Evolutionary conservation across 2,797 vertebrate species (phyloP).

Genomic region (Rhinoraja longicauda): DNA sequence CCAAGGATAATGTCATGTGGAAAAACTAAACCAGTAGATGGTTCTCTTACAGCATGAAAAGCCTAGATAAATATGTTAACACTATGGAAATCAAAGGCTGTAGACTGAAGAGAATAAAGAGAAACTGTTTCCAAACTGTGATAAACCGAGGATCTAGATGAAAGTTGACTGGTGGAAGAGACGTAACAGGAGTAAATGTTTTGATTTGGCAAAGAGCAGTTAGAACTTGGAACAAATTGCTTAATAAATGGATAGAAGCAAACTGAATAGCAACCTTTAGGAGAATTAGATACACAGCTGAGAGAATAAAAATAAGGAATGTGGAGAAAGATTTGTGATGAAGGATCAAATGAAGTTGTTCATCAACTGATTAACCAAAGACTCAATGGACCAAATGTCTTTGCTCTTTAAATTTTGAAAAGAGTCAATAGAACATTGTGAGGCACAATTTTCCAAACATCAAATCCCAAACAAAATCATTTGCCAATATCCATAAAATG

Average conservation of each 20-base stretch:
- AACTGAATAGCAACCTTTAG: background rate
- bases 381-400: background rate
- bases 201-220: background rate
- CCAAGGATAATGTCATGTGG: too few relatives aligned
- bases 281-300: background rate
- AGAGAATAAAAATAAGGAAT: too few relatives aligned
- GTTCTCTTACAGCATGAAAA: too few relatives aligned
- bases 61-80: background rate
- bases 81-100: background rate
- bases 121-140: background rate
- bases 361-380: background rate
- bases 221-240: background rate
- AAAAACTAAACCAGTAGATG: too few relatives aligned
- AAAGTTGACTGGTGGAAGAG: background rate
- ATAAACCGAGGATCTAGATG: background rate
- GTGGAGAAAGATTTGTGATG: background rate
- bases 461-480: background rate
- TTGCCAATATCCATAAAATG: too few relatives aligned
- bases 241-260: background rate
- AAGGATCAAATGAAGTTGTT: background rate
- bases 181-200: background rate
- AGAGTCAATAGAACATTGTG: background rate
- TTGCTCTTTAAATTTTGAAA: background rate
- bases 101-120: background rate
- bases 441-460: background rate